Evolutionary conservation across 2,797 vertebrate species (phyloP).

Genomic region (Myotis pilosus): DNA sequence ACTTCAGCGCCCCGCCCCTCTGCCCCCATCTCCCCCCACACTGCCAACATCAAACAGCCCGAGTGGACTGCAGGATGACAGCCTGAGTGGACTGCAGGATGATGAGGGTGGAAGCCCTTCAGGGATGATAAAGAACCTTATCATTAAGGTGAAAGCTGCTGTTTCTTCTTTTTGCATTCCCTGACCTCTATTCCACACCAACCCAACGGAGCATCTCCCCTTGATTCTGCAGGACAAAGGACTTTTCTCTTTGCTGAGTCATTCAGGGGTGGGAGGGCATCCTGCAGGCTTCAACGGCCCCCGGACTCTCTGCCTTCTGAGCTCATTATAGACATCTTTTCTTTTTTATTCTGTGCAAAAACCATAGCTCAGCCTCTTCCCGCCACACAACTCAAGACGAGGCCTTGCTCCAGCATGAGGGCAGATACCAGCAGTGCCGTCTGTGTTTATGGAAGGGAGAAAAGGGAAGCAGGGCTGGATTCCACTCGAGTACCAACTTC

Average conservation of each 20-base stretch:
- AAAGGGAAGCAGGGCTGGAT: neutral
- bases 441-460: neutral
- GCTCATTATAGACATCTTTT: neutral
- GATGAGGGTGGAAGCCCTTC: neutral
- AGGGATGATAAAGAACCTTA: neutral
- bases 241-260: neutral
- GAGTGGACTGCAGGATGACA: neutral
- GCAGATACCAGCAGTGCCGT: neutral
- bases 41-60: neutral
- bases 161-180: neutral
- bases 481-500: neutral
- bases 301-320: neutral
- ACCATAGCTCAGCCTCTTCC: neutral
- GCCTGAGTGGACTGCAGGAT: neutral
- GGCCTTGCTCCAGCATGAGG: neutral
- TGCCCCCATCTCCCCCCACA: fast-evolving
- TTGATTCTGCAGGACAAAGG: neutral
- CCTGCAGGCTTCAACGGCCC: neutral
- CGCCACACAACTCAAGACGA: neutral
- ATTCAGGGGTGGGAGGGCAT: neutral
- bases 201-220: neutral
- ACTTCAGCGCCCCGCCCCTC: neutral
- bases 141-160: neutral
- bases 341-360: neutral
- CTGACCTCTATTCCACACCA: neutral